A percentile compares a stretch with the other conserved stretches of the same genome.
Evolutionary conservation across 2,113 vertebrate genomes (phyloP).

Genomic region (Heloderma charlesbogerti): DNA sequence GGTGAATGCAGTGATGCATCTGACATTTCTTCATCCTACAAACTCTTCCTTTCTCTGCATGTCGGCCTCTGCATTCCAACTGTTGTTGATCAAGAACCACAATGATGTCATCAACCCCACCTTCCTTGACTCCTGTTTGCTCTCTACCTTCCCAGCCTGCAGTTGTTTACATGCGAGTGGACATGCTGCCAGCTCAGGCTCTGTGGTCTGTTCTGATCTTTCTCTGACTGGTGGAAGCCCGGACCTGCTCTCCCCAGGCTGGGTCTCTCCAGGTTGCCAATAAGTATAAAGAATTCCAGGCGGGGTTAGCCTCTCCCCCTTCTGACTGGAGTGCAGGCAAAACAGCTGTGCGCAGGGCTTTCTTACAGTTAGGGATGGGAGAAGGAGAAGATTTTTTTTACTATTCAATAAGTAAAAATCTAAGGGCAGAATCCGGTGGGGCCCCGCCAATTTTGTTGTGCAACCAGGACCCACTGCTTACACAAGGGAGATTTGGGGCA

Average conservation of each 20-base stretch:
- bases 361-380: neutral
- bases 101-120: slow-evolving; percentile 41
- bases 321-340: neutral
- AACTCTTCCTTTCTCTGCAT: neutral
- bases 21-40: slow-evolving; percentile 21
- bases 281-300: neutral
- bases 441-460: no score
- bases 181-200: slow-evolving; percentile 38
- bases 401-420: no score
- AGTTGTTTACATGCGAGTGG: neutral
- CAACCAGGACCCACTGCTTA: no score
- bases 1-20: slow-evolving; percentile 29
- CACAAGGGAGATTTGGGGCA: no score
- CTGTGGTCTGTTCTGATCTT: accelerated
- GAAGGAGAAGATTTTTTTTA: neutral
- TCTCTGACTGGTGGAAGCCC: neutral
- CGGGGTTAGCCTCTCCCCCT: neutral
- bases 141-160: slow-evolving; percentile 7
- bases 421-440: no score
- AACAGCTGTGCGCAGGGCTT: slow-evolving; percentile 1
- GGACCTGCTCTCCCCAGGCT: neutral
- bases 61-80: neutral
- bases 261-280: neutral
- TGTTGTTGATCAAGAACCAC: neutral
- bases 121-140: slow-evolving; percentile 9